Evolutionary conservation across 1,140 invertebrate species (phyloP).

Genomic region (Papilio glaucus): DNA sequence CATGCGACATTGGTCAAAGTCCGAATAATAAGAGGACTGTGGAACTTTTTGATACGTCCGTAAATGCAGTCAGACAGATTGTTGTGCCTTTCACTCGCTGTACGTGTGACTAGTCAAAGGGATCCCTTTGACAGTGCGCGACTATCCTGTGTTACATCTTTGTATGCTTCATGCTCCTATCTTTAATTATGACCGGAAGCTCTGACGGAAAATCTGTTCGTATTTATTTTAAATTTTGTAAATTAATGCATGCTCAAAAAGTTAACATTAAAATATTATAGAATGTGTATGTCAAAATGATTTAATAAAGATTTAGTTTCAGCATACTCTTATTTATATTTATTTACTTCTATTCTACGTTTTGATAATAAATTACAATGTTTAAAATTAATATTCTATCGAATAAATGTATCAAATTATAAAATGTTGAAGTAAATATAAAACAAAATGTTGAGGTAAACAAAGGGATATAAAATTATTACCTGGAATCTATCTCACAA

Average conservation of each 20-base stretch:
- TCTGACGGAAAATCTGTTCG: background rate
- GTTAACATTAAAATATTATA: too few species aligned
- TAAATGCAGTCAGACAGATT: conserved; percentile 64
- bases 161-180: conserved; percentile 25
- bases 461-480: conserved; percentile 35
- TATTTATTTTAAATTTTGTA: background rate
- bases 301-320: too few species aligned
- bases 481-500: conserved; percentile 37
- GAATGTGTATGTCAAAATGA: too few species aligned
- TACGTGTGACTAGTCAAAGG: conserved; percentile 68
- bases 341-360: too few species aligned
- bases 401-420: too few species aligned
- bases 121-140: conserved; percentile 57
- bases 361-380: too few species aligned
- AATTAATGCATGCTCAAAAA: too few species aligned
- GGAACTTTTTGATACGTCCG: conserved; percentile 64
- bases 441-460: conserved; percentile 39
- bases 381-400: too few species aligned
- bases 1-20: conserved; percentile 63
- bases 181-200: conserved; percentile 25
- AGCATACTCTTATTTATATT: too few species aligned
- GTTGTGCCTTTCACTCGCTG: conserved; percentile 56
- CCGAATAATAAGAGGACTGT: conserved; percentile 53
- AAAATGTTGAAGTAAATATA: too few species aligned
- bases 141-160: conserved; percentile 39